Evolutionary conservation across 1,140 invertebrate genomes (phyloP), one percentile per base, ranked within the genome.

Genomic region (Spodoptera litura): DNA sequence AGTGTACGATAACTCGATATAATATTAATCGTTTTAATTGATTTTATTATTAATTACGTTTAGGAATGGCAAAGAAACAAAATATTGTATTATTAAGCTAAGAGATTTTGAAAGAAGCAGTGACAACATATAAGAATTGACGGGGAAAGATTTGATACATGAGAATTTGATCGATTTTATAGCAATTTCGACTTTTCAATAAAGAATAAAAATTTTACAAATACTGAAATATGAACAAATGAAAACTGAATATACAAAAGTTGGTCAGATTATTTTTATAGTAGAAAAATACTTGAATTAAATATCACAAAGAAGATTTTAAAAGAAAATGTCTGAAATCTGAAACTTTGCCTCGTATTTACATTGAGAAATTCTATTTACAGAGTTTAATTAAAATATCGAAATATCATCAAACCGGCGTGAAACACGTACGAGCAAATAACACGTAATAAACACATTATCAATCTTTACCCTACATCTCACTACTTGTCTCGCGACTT

Each of bases 381-480:
- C 64, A 27, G 4, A 53, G 20, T 68, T 15, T 49, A 12, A 49
- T 15, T 25, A 58, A 15, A n/a, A 25, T 59, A 5, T 52, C 52
- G 27, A 25, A 15, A 13, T 58, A 62, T 49, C 59, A 38, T 20
- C 59, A 64, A 62, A 75, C 59, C 73, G 49, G 59, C 59, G 20
- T 31, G 31, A 59, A 27, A 75, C 49, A 75, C 58, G 25, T 15
- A 62, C 68, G 9, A 56, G 35, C 27, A n/a, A 64, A 62, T 12
- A 74, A 62, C 58, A 74, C 49, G 31, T 52, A 49, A 15, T 74
- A 52, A 49, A 44, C 20, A 51, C 38, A 62, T 52, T 51, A 61
- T 55, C 56, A 35, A 31, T 61, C n/a, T 51, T 59, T 62, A 52
- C 10, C 58, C 49, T 75, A 75, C 25, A 11, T 75, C 58, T 75